These are phyloP conservation scores for Ypsolopha scabrella DNA, from an alignment of 2,888 invertebrate species.

Conservation along the genomic window DNA sequence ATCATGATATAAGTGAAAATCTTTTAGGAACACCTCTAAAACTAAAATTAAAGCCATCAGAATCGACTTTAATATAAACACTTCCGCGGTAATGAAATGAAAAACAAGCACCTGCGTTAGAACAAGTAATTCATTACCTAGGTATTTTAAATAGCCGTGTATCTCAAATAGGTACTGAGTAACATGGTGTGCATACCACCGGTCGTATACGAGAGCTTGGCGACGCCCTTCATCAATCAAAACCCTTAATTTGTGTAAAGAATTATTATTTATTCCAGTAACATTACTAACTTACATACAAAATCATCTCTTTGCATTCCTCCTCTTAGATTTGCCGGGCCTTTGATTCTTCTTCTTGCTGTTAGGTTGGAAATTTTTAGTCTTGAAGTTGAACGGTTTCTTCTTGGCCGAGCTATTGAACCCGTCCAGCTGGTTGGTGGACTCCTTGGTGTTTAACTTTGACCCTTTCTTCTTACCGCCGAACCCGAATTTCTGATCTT, in stretches of 20 bases:
- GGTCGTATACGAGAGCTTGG: too few relatives aligned
- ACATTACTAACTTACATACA: slow-evolving; percentile 5
- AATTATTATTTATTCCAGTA: slow-evolving; percentile 6
- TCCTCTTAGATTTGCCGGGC: slow-evolving; percentile 68
- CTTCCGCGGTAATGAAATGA: too few relatives aligned
- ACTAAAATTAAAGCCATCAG: too few relatives aligned
- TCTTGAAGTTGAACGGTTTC: slow-evolving; percentile 47
- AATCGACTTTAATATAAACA: too few relatives aligned
- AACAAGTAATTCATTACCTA: too few relatives aligned
- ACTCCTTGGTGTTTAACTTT: slow-evolving; percentile 89
- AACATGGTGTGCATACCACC: too few relatives aligned
- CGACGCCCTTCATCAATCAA: too few relatives aligned
- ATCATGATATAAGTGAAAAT: too few relatives aligned
- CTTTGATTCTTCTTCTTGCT: slow-evolving; percentile 56
- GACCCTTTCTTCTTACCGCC: slow-evolving; percentile 94
- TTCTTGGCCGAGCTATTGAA: slow-evolving; percentile 54
- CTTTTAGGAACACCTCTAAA: too few relatives aligned
- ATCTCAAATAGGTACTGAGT: too few relatives aligned
- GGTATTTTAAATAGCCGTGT: too few relatives aligned
- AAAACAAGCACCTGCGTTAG: too few relatives aligned
- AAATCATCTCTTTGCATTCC: slow-evolving; percentile 40
- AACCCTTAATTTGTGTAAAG: slow-evolving; percentile 1
- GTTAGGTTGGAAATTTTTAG: slow-evolving; percentile 46
- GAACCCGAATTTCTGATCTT: slow-evolving; percentile 92
- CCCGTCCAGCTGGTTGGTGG: slow-evolving; percentile 76